Base-by-base conservation (phyloP, 2,113 vertebrate species). In the Cygnus buccinator region DNA sequence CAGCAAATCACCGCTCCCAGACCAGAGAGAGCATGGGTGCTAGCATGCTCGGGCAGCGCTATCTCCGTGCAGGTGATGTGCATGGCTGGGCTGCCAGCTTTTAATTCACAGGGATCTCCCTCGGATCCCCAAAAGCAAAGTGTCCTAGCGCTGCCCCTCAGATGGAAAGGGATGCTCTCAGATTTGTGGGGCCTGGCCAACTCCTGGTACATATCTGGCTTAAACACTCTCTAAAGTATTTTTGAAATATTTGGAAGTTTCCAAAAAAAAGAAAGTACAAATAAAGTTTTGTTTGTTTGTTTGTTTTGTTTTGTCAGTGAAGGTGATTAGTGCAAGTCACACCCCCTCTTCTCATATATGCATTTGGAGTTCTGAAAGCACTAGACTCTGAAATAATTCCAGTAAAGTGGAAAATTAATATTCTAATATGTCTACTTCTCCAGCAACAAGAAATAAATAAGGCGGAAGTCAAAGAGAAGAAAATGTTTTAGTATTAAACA, bases 341-440 rank as follows among this genome's bases (percentile, higher is more conserved):
- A 97, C 95, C 97, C 93, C 90, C 92, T 90, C 97, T 80, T 94
- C 96, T 96, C 76, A 48, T 95, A 97, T 97, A 97, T 97, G 97
- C 97, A 93, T 97, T 96, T 46, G 44, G 88, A 89, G 80, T 95
- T 96, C 97, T 87, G 95, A 97, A 89, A 25, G 96, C 95, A 95
- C 97, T 97, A 97, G 97, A 97, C 97, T 98, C 97, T 84, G 91
- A 98, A 98, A 97, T 98, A 97, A 97, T 98, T 98, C 97, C 98
- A 98, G 97, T 98, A 98, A 98, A 98, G 98, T 97, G 95, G 98
- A 98, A 98, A 98, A 98, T 98, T 98, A 98, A 98, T 98, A 98
- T 98, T 98, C 97, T 98, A 98, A 98, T 98, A 97, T 54, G 95
- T 94, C 96, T 98, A 96, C 95, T 96, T 96, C 97, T 95, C 94